These are phyloP conservation scores for Cryptotis parvus DNA, from an alignment of 2,113 vertebrate genomes.

Conservation along the genomic window DNA sequence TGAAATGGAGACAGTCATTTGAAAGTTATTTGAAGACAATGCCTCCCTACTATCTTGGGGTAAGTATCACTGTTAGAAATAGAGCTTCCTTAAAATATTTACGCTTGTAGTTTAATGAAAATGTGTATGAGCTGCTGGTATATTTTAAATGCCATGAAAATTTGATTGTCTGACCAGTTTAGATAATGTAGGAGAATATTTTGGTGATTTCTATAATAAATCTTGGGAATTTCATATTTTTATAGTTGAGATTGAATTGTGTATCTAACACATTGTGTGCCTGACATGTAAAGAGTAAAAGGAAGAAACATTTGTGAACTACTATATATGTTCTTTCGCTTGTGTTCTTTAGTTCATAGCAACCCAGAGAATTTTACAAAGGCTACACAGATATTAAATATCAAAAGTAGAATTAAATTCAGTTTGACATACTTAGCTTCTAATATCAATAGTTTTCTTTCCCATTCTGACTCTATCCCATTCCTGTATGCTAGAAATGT, in stretches of 20 bases:
- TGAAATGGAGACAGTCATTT: constrained; percentile 98
- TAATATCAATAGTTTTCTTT: not conserved
- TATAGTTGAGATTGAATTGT: not conserved
- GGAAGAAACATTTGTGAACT: constrained; percentile 4
- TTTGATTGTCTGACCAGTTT: constrained; percentile 10
- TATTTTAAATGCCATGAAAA: constrained; percentile 54
- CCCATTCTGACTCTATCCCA: not conserved
- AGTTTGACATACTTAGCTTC: constrained; percentile 12
- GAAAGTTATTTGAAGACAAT: constrained; percentile 99
- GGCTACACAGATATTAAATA: constrained; percentile 5
- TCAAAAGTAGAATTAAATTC: constrained; percentile 31
- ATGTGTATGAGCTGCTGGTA: constrained; percentile 25
- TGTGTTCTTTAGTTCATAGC: constrained; percentile 47
- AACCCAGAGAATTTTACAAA: not conserved
- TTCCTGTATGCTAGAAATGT: not conserved
- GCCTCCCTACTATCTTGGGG: constrained; percentile 98
- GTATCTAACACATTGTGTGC: not conserved
- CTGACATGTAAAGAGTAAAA: not conserved
- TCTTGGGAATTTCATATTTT: not conserved
- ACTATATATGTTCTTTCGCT: not conserved
- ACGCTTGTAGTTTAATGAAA: not conserved
- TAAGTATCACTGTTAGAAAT: constrained; percentile 83
- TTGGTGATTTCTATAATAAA: constrained; percentile 32
- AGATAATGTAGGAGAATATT: not conserved
- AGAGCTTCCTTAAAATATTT: constrained; percentile 23